Percentiles rank a stretch among this genome's conserved stretches.
Evolutionary conservation across 1,140 invertebrate genomes (phyloP).

Genomic region (Asbolus verrucosus): DNA sequence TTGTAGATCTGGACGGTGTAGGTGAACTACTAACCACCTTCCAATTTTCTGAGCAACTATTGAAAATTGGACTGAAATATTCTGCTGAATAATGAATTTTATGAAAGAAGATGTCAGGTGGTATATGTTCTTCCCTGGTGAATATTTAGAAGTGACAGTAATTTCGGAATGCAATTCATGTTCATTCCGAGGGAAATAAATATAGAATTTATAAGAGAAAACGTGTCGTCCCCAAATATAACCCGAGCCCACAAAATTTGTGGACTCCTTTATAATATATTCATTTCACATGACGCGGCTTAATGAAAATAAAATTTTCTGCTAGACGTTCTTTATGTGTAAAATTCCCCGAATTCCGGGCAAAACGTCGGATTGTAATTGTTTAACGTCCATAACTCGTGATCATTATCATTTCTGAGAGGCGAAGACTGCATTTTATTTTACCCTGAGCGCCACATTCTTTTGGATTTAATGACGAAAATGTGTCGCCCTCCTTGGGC

Average conservation of each 20-base stretch:
- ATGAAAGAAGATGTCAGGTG: too few species aligned
- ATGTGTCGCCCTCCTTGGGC: constrained; percentile 11
- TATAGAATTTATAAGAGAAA: constrained; percentile 15
- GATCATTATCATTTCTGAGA: constrained; percentile 34
- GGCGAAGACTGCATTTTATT: constrained; percentile 26
- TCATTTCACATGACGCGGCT: constrained; percentile 25
- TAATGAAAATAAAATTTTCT: constrained; percentile 39
- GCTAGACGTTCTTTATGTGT: constrained; percentile 1
- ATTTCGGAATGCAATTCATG: constrained; percentile 24
- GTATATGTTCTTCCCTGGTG: too few species aligned
- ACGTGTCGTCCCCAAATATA: neutral
- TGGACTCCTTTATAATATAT: neutral
- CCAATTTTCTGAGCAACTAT: too few species aligned
- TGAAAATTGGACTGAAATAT: too few species aligned
- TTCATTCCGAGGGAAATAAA: constrained; percentile 24
- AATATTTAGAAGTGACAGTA: constrained; percentile 21
- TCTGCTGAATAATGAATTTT: too few species aligned
- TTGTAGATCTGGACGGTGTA: too few species aligned
- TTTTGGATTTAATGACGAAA: constrained; percentile 25
- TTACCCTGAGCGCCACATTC: constrained; percentile 22
- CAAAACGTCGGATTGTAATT: constrained; percentile 28
- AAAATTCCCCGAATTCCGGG: neutral
- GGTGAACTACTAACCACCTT: too few species aligned
- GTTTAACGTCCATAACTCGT: constrained; percentile 34
- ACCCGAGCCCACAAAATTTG: neutral